Evolutionary conservation across 2,113 vertebrate genomes (phyloP).

Genomic region (Labeo catla): DNA sequence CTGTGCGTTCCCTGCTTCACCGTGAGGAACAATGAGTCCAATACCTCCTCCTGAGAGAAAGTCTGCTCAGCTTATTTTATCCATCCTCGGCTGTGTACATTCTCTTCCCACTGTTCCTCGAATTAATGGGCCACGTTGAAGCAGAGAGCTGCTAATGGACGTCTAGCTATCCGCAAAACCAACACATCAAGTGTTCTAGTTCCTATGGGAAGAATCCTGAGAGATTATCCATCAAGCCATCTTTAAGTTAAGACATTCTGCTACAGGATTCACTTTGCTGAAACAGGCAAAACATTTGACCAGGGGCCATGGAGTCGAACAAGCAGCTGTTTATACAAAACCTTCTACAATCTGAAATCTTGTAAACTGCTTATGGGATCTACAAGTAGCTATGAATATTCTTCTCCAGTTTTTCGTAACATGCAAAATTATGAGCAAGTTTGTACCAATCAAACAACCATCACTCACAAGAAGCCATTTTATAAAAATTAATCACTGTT

Average conservation of each 20-base stretch:
- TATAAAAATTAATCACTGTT: neutral
- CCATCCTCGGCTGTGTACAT: constrained; percentile 6
- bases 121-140: constrained; percentile 35
- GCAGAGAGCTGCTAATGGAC: constrained; percentile 29
- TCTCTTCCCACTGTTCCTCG: constrained; percentile 26
- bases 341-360: constrained; percentile 31
- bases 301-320: constrained; percentile 37
- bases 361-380: neutral
- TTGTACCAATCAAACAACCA: neutral
- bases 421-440: neutral
- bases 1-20: neutral
- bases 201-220: constrained; percentile 11
- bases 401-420: neutral
- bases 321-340: constrained; percentile 58
- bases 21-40: constrained; percentile 19
- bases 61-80: constrained; percentile 38
- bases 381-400: neutral
- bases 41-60: constrained; percentile 18
- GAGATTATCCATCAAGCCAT: constrained; percentile 41
- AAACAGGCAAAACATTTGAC: constrained; percentile 56
- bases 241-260: constrained; percentile 17
- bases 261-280: constrained; percentile 25
- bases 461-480: neutral
- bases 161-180: constrained; percentile 18
- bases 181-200: neutral